Base-by-base conservation (phyloP, 1,140 invertebrate species). In the Prorops nasuta region DNA sequence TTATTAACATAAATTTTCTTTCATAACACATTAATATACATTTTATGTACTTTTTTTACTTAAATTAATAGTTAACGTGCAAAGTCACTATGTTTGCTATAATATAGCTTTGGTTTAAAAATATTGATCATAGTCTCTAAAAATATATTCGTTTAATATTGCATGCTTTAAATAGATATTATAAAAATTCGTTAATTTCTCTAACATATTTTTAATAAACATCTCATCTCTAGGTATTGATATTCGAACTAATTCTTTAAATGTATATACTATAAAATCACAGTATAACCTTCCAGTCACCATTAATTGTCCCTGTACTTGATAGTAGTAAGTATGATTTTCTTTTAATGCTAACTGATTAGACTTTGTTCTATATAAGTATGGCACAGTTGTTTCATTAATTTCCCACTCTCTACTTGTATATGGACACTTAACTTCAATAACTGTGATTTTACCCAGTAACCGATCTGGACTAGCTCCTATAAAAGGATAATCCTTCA, bases 391-490 rank as follows among this genome's bases (percentile, higher is more conserved):
- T 31, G 10, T 31, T 20, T 35, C 37, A 19, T 12, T 17, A 9
- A 49, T 49, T 17, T 18, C 3, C 8, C 10, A 21, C n/a, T 21
- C 7, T 41, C 31, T 39, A 3, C 34, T 12, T 12, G 15, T 18
- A 35, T 31, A 49, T 18, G 46, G 48, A 34, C 47, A 54, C 38
- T 54, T 54, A 1, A 54, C 34, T 39, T 56, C 49, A 8, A 56
- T 21, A 12, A 52, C 10, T 16, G 8, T 34, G 37, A 66, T 56
- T 15, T 56, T 37, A 15, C 44, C 54, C 18, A 70, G 38, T 3
- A 69, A 44, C 3, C 69, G 61, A 59, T 72, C 62, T 21, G 67
- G 67, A 16, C 49, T 46, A n/a, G 57, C 64, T 8, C 21, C 66
- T 34, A 75, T 41, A 35, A 45, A 56, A 2, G 57, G 56, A 28